Evolutionary conservation across 1,140 invertebrate species (phyloP).

Genomic region (Cherax destructor): DNA sequence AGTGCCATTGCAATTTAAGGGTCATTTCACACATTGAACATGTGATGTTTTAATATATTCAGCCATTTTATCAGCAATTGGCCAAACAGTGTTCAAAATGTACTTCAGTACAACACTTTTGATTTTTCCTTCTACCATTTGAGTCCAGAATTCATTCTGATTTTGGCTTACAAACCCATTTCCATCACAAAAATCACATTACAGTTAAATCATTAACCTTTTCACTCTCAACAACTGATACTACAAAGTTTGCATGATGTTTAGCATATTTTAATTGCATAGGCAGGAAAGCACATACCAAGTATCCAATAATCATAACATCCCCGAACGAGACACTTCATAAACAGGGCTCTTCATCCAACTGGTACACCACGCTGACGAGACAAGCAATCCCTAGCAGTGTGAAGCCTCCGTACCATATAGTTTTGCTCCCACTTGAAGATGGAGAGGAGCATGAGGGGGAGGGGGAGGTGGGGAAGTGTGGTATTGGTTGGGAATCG

Average conservation of each 20-base stretch:
- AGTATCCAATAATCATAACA: not conserved
- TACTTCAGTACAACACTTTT: not conserved
- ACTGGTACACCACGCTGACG: constrained; percentile 4
- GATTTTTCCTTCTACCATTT: not conserved
- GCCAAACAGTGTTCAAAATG: not conserved
- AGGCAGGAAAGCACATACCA: constrained; percentile 28
- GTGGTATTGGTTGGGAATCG: constrained; percentile 46
- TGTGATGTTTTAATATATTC: not conserved
- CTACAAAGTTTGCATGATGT: not conserved
- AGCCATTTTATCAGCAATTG: not conserved
- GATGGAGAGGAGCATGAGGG: constrained; percentile 69
- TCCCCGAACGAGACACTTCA: constrained; percentile 18
- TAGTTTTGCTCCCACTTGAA: constrained; percentile 65
- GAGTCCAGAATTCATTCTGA: not conserved
- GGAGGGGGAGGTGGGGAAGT: constrained; percentile 57
- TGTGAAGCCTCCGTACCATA: constrained; percentile 69
- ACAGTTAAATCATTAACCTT: not conserved
- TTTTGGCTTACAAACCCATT: not conserved
- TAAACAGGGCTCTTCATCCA: constrained; percentile 5
- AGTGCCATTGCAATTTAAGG: constrained; percentile 11
- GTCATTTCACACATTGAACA: constrained; percentile 11
- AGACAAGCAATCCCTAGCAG: constrained; percentile 59
- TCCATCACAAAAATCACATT: constrained; percentile 6
- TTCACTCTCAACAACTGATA: not conserved
- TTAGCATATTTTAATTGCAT: constrained; percentile 29